Percentiles rank a stretch among this genome's conserved stretches.
phyloP scores from a whole-genome alignment of 92 coral and sea anemone species.

The Palythoa grandiflora region DNA sequence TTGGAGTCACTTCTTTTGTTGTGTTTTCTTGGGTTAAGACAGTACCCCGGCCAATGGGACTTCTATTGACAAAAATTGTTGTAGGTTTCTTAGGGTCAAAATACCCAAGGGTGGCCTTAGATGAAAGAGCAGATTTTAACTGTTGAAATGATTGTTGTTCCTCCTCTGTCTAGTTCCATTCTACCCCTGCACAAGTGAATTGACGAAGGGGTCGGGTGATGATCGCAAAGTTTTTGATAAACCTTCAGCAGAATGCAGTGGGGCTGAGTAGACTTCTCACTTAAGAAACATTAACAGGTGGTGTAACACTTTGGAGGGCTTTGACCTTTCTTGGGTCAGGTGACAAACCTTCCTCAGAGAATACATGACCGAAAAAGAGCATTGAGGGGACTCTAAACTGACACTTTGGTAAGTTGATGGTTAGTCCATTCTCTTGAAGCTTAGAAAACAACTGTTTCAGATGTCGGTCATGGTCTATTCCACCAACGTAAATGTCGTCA shows the following conservation, averaged over 20 bases:
- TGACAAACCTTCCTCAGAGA: constrained; percentile 61
- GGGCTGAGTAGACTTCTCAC: constrained; percentile 64
- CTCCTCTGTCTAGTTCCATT: not conserved
- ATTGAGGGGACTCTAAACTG: constrained; percentile 36
- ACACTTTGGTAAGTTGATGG: no score
- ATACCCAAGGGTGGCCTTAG: constrained; percentile 37
- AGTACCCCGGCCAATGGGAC: constrained; percentile 58
- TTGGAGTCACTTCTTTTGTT: constrained; percentile 61
- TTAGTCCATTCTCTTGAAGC: no score
- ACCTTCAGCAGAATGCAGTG: constrained; percentile 53
- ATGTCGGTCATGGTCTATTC: constrained; percentile 18
- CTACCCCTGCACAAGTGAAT: constrained; percentile 54
- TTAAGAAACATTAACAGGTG: constrained; percentile 60
- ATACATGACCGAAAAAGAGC: constrained; percentile 65
- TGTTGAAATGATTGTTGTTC: constrained; percentile 45
- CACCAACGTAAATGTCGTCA: no score
- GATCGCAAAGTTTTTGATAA: constrained; percentile 39
- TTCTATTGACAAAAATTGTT: constrained; percentile 48
- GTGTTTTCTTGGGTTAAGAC: constrained; percentile 64
- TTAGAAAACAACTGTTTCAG: not conserved
- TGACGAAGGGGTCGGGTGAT: constrained; percentile 68
- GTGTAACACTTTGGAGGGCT: not conserved
- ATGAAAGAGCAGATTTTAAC: constrained; percentile 17
- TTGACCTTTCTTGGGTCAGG: constrained; percentile 71
- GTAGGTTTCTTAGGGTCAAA: constrained; percentile 37